Evolutionary conservation across 2,888 invertebrate genomes (phyloP), one percentile per base, ranked within the genome.

Genomic region (Aphodius sticticus): DNA sequence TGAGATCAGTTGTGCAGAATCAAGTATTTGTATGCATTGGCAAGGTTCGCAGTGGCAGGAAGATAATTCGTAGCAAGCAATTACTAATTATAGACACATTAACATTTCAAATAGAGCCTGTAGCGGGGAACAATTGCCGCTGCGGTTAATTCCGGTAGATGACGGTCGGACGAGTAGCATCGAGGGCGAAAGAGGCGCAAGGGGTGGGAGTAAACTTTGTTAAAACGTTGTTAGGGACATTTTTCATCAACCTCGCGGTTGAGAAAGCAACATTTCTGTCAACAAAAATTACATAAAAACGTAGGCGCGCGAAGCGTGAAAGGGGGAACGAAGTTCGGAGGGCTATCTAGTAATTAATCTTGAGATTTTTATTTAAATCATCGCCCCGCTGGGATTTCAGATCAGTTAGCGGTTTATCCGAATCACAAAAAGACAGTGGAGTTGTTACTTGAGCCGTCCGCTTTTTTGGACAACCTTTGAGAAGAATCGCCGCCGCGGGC

Each of bases 361-460:
- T 74, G 37, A 74, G 74, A 74, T 74, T 74, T 74, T 74, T 74
- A 74, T 74, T 74, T 74, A 74, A 74, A 74, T 74, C 74, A 74
- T 14, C 74, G n/a, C 16, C 9, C 36, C 36, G 26, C 36, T 35
- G 74, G 35, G 16, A 16, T 36, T 12, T 74, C n/a, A 53, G 7
- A 53, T 53, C 53, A 53, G 53, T 53, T 53, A 53, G 53, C 74
- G 37, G 37, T 36, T 74, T 74, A 37, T 37, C 37, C 35, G 35
- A 35, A 36, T 35, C 36, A 35, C 36, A 35, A 74, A 74, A 74
- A 26, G 72, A 35, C 53, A 53, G 53, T 53, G 53, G 53, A 53
- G 53, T 53, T 53, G 53, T 53, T 53, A 53, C 53, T 53, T 53
- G 7, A 12, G 7, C 53, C 53, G 53, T 53, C 12, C 26, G 26